These are phyloP conservation scores for Hemibates koningsi DNA, from an alignment of 2,113 vertebrate species.

Conservation along the genomic window DNA sequence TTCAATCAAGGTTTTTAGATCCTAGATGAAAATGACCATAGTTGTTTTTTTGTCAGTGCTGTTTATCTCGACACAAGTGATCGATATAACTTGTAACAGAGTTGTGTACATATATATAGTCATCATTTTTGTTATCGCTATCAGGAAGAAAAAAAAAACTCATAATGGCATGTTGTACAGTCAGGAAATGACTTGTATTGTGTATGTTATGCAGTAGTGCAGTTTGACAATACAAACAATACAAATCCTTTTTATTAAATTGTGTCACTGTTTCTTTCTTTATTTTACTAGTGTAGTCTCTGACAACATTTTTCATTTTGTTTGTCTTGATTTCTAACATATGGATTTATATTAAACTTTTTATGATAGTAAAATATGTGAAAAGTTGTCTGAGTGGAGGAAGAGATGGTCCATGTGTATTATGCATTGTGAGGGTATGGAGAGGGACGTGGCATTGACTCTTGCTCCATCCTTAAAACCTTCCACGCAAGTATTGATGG, in stretches of 20 bases:
- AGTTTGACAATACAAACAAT: slow-evolving; percentile 80
- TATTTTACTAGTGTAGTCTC: neutral
- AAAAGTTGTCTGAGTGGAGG: neutral
- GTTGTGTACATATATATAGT: slow-evolving; percentile 67
- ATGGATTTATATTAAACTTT: neutral
- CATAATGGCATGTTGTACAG: slow-evolving; percentile 69
- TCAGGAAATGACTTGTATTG: slow-evolving; percentile 88
- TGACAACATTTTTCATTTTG: slow-evolving; percentile 53
- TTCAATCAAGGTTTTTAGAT: slow-evolving; percentile 61
- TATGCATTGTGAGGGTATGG: neutral
- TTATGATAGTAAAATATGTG: neutral
- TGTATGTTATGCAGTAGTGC: slow-evolving; percentile 98
- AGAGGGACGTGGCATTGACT: slow-evolving; percentile 26
- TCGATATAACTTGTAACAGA: slow-evolving; percentile 81
- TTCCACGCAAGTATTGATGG: slow-evolving; percentile 42
- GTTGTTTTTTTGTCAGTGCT: slow-evolving; percentile 67
- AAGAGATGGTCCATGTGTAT: neutral
- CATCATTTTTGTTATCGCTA: slow-evolving; percentile 54
- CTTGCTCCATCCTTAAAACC: slow-evolving; percentile 34
- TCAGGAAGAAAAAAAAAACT: slow-evolving; percentile 1
- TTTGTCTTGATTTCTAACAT: neutral
- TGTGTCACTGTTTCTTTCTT: slow-evolving; percentile 36
- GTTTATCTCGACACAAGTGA: slow-evolving; percentile 69
- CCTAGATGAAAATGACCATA: slow-evolving; percentile 66
- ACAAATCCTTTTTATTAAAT: slow-evolving; percentile 70